Evolutionary conservation across 2,888 invertebrate species (phyloP).

Genomic region (Amblyteles armatorius): DNA sequence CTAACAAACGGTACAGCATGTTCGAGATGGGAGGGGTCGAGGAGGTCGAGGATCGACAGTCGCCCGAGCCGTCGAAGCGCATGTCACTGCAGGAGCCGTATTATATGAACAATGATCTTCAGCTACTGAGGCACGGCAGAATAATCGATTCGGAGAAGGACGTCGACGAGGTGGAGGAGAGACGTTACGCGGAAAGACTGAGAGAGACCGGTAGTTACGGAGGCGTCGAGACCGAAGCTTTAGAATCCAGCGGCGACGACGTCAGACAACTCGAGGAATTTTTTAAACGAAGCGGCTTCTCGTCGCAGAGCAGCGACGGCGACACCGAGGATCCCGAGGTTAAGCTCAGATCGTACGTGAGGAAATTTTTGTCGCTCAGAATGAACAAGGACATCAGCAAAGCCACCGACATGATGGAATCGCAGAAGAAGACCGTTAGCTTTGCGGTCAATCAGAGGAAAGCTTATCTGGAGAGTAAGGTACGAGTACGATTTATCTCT

Average conservation of each 20-base stretch:
- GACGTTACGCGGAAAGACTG: conserved; percentile 78
- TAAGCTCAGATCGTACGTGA: conserved; percentile 90
- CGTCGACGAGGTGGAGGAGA: conserved; percentile 82
- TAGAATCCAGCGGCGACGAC: conserved; percentile 86
- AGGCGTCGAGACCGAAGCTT: conserved; percentile 74
- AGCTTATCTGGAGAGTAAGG: conserved; percentile 86
- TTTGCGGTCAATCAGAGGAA: conserved; percentile 87
- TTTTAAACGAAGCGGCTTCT: conserved; percentile 90
- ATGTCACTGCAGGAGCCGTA: conserved; percentile 92
- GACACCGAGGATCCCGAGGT: conserved; percentile 90
- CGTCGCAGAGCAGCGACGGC: conserved; percentile 87
- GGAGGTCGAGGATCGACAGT: conserved; percentile 84
- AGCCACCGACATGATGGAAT: conserved; percentile 86
- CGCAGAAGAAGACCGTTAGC: conserved; percentile 90
- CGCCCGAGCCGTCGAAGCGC: conserved; percentile 87
- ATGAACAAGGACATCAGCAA: conserved; percentile 89
- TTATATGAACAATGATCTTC: conserved; percentile 85
- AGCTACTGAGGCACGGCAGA: conserved; percentile 75
- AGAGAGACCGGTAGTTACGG: conserved; percentile 75
- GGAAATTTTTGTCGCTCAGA: conserved; percentile 89
- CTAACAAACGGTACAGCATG: conserved; percentile 90
- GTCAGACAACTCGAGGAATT: conserved; percentile 90
- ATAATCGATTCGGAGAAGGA: conserved; percentile 83
- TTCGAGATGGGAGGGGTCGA: conserved; percentile 90
- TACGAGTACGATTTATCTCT: conserved; percentile 65